Percentiles rank a stretch among this genome's conserved stretches.
Conservation (phyloP, 2,113 vertebrate species). For the Tyrannus savana region DNA sequence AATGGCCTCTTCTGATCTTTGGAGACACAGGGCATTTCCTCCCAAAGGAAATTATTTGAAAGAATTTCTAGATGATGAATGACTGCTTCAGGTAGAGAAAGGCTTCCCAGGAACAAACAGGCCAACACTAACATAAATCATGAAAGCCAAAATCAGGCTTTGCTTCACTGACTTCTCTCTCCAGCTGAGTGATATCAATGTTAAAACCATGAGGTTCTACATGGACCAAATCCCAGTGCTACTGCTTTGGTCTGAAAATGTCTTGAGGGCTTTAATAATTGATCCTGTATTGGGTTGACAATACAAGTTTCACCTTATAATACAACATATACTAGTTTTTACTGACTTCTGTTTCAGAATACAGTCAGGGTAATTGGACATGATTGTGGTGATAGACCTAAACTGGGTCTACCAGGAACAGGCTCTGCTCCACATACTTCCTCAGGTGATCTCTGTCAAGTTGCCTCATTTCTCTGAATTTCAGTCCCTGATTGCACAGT, state of each 20-base stretch:
- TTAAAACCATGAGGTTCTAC: not conserved
- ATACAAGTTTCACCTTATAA: not conserved
- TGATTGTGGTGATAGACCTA: not conserved
- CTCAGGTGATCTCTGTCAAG: not conserved
- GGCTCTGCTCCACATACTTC: not conserved
- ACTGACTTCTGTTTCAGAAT: not conserved
- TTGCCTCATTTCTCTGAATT: not conserved
- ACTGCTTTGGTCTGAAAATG: not conserved
- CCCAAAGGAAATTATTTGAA: not conserved
- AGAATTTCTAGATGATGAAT: not conserved
- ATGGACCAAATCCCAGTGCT: not conserved
- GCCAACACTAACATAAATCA: not conserved
- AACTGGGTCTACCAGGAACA: not conserved
- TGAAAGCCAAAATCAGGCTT: not conserved
- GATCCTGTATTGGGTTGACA: not conserved
- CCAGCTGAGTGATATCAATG: not conserved
- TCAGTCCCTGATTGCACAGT: not conserved
- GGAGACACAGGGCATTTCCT: not conserved
- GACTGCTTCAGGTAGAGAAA: not conserved
- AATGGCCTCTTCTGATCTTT: not conserved
- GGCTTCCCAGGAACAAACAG: not conserved
- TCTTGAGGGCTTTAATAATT: not conserved
- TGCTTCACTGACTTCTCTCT: not conserved
- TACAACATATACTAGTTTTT: not conserved
- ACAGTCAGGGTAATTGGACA: not conserved